Evolutionary conservation across 2,113 vertebrate species (phyloP).

Genomic region (Butastur rufipennis): DNA sequence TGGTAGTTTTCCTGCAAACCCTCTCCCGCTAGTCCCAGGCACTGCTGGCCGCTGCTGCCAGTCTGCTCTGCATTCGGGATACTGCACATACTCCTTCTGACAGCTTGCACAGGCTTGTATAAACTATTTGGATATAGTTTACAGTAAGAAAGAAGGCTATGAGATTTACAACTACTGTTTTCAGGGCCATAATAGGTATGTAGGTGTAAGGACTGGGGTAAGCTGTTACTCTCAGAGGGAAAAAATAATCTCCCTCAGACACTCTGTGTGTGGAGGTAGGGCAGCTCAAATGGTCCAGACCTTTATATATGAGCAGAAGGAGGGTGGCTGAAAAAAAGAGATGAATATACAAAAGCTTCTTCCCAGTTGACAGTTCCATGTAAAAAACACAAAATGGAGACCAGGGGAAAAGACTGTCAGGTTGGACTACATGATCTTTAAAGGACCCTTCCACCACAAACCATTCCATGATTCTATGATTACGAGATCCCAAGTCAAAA

Average conservation of each 20-base stretch:
- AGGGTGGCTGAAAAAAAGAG: background rate
- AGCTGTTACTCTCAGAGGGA: background rate
- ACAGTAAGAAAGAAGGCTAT: background rate
- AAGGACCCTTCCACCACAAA: background rate
- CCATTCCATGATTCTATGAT: background rate
- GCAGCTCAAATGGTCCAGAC: background rate
- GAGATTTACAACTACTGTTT: conserved; percentile 62
- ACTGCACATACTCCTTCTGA: conserved; percentile 36
- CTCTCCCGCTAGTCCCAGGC: background rate
- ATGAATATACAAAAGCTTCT: background rate
- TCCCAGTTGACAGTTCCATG: background rate
- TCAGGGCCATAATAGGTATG: conserved; percentile 54
- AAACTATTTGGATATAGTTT: conserved; percentile 44
- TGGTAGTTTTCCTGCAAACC: background rate
- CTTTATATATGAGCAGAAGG: background rate
- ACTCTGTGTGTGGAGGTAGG: background rate
- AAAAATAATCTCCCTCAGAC: background rate
- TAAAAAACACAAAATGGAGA: background rate
- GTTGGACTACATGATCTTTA: background rate
- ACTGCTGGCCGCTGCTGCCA: accelerated
- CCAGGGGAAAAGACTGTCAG: background rate
- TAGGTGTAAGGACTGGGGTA: conserved; percentile 2
- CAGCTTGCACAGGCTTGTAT: conserved; percentile 24
- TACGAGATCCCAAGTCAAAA: background rate
- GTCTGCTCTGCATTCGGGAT: background rate